These are phyloP conservation scores for Vimba vimba DNA, from an alignment of 2,113 vertebrate species.

Conservation along the genomic window DNA sequence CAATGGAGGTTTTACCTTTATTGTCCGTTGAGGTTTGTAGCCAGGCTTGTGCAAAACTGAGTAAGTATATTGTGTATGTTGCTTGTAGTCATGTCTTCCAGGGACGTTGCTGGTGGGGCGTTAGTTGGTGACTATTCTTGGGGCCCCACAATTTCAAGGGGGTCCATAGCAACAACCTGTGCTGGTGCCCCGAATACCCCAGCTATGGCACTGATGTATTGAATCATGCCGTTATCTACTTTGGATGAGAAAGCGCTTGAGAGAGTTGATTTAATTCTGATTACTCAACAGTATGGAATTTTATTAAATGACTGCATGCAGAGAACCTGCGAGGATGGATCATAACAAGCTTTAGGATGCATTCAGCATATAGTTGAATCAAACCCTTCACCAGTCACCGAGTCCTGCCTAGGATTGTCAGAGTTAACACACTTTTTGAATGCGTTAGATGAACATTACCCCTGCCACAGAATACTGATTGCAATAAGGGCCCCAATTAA, in stretches of 20 bases:
- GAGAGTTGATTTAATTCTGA: background rate
- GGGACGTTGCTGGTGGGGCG: too few species aligned
- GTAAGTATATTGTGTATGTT: background rate
- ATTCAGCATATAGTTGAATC: background rate
- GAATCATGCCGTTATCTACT: background rate
- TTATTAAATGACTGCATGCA: conserved; percentile 2
- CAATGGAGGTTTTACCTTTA: background rate
- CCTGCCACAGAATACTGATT: conserved; percentile 12
- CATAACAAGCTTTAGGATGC: background rate
- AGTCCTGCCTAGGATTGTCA: background rate
- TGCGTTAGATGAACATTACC: background rate
- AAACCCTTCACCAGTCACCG: background rate
- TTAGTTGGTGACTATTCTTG: too few species aligned
- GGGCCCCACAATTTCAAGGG: too few species aligned
- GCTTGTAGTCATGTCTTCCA: background rate
- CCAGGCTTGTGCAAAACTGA: background rate
- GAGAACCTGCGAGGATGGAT: background rate
- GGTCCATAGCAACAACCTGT: too few species aligned
- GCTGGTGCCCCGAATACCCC: too few species aligned
- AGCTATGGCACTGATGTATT: background rate
- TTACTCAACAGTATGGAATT: background rate
- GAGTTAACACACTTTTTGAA: background rate
- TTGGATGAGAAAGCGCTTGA: background rate
- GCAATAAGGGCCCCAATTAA: conserved; percentile 30
- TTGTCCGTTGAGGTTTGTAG: background rate